Evolutionary conservation across 1,140 invertebrate genomes (phyloP).

Genomic region (Contarinia nasturtii): DNA sequence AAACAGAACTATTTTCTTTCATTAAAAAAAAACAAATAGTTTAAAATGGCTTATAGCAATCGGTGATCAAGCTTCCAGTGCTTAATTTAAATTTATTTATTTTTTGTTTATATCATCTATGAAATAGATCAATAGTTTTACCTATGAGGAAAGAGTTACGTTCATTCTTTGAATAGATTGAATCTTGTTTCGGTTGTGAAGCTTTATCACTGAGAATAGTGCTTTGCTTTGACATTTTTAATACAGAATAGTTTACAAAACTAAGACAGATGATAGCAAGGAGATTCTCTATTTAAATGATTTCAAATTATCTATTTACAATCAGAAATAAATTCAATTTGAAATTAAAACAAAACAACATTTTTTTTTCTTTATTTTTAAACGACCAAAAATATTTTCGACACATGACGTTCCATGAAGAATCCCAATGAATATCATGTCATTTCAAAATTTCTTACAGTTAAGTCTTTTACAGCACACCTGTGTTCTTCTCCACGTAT

Average conservation of each 20-base stretch:
- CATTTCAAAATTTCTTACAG: too few relatives aligned
- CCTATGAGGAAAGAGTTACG: neutral
- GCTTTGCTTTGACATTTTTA: neutral
- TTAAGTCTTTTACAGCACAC: too few relatives aligned
- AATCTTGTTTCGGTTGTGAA: neutral
- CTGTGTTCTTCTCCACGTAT: too few relatives aligned
- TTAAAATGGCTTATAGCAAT: too few relatives aligned
- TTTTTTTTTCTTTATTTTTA: too few relatives aligned
- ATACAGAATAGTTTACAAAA: neutral
- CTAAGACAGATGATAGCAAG: neutral
- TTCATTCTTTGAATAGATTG: neutral
- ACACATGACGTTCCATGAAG: too few relatives aligned
- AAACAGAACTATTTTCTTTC: too few relatives aligned
- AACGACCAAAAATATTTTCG: too few relatives aligned
- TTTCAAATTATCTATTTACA: neutral
- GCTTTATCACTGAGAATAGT: neutral
- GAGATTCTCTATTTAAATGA: neutral
- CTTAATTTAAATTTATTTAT: neutral
- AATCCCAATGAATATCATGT: too few relatives aligned
- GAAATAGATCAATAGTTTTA: neutral
- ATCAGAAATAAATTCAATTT: neutral
- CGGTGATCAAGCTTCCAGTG: neutral
- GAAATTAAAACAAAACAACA: neutral
- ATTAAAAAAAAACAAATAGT: too few relatives aligned
- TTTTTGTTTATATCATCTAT: too few relatives aligned